phyloP scores from a whole-genome alignment of 2,797 vertebrate genomes.

The Capromys pilorides region DNA sequence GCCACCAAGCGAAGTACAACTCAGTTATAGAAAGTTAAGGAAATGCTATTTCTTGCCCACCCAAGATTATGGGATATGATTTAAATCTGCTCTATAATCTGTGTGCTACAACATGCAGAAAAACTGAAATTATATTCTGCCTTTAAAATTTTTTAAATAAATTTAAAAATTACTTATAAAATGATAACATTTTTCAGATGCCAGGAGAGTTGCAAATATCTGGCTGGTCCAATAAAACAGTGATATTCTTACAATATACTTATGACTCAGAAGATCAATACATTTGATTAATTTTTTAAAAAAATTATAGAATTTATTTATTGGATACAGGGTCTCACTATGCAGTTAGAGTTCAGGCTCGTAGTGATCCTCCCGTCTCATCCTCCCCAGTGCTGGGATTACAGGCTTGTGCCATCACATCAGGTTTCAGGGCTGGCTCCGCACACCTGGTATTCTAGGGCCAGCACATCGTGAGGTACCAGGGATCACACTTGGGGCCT shows the following conservation, averaged over 20 bases:
- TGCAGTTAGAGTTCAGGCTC: too few species aligned
- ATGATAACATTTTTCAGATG: background rate
- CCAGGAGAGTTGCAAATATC: background rate
- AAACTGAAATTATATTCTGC: background rate
- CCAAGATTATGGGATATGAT: background rate
- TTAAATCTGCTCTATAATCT: background rate
- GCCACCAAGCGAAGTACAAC: background rate
- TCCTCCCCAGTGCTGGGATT: too few species aligned
- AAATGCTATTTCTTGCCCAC: background rate
- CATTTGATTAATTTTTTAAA: background rate
- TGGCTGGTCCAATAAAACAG: constrained; percentile 52
- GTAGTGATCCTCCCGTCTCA: too few species aligned
- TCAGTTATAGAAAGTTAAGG: background rate
- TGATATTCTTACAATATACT: constrained; percentile 24
- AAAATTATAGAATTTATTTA: too few species aligned
- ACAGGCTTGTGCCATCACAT: too few species aligned
- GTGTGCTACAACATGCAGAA: background rate
- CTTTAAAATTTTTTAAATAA: constrained; percentile 29
- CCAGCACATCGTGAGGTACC: too few species aligned
- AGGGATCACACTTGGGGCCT: too few species aligned
- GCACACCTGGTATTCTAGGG: too few species aligned
- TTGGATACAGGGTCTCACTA: too few species aligned
- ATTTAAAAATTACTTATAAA: background rate
- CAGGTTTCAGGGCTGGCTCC: too few species aligned
- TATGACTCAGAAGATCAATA: constrained; percentile 56